Conservation (phyloP, 1,140 invertebrate genomes). For the Triops cancriformis region DNA sequence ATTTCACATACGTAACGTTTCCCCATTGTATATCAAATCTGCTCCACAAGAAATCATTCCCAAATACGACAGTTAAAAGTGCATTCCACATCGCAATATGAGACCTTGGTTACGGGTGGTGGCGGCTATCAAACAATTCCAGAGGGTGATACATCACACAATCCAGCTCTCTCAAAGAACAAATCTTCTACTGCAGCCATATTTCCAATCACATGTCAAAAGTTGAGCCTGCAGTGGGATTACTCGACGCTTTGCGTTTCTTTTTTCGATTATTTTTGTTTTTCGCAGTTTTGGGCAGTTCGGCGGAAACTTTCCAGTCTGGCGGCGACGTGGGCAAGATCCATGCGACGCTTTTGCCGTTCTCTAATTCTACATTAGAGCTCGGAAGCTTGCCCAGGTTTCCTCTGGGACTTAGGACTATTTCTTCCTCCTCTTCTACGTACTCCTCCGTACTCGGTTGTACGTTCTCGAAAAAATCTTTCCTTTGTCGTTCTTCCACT, state of each 20-base stretch:
- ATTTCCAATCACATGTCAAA: background rate
- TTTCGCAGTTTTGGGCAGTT: slow-evolving; percentile 4
- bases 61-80: background rate
- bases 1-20: background rate
- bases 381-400: background rate
- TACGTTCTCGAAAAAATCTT: background rate
- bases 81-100: background rate
- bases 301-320: background rate
- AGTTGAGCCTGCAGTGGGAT: background rate
- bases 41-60: background rate
- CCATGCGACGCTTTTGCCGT: background rate
- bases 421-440: background rate
- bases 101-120: background rate
- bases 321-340: background rate
- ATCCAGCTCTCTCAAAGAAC: no score
- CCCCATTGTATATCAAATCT: background rate
- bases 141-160: no score
- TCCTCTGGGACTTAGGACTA: background rate
- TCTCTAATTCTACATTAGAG: background rate
- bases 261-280: background rate
- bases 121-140: no score
- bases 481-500: background rate
- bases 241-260: background rate
- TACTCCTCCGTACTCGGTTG: background rate
- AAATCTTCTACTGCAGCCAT: no score